Base-by-base conservation (phyloP, 2,113 vertebrate species). In the Maccullochella peelii region DNA sequence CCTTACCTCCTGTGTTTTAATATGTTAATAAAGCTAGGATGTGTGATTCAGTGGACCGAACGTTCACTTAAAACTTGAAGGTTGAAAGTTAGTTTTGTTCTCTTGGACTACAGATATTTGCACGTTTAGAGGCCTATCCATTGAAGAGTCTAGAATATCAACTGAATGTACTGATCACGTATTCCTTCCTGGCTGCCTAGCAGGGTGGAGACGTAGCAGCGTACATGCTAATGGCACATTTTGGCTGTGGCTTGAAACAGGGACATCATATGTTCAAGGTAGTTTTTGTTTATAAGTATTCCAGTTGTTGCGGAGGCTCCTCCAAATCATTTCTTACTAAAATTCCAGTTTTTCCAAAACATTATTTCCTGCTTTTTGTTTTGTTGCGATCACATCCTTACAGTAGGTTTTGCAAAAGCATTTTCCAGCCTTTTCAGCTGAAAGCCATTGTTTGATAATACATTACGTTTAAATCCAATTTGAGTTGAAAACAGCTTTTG, bases 11-110 rank as follows among this genome's bases (percentile, higher is more conserved):
- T 2, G 42, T 82, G 71, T 86, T 87, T 83, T 73, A 72, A 86
- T 77, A 62, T 87, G 59, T 83, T 81, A 58, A 49, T 84, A 58
- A 82, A 73, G 47, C n/a, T 58, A 72, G 62, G 50, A 65, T 40
- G 68, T 73, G 40, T 0, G 66, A 82, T 82, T 58, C 70, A 75
- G 85, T 87, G 88, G 88, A 92, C 87, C 90, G 91, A 59, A 69
- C 16, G 83, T 87, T 89, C 84, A 86, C 83, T 75, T 86, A 63
- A 90, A 86, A 92, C 91, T 91, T 93, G 91, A 93, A 92, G 80
- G 84, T 83, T 73, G 66, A 25, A 25, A 55, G 74, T 88, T 65
- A 50, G 83, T 42, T 76, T 67, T 5, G n/a, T 79, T 82, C 38
- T 85, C 38, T 79, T 38, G 74, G 73, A 86, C 79, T 86, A n/a